Percentiles rank a stretch among this genome's conserved stretches.
These are phyloP conservation scores for Hycleus phaleratus DNA, from an alignment of 1,140 invertebrate genomes.

Conservation along the genomic window DNA sequence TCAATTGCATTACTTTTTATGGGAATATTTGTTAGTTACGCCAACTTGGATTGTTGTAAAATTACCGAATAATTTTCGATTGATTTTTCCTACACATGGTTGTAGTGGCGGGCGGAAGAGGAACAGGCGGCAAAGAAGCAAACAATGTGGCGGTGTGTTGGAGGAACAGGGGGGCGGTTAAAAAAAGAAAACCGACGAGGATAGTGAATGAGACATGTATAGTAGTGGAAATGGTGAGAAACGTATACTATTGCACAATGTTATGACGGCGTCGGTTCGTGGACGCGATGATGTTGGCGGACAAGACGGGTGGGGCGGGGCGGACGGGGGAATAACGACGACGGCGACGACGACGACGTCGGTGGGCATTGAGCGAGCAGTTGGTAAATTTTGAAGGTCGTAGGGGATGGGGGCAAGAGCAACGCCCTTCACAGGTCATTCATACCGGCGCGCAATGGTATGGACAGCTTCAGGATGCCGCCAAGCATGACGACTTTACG, in stretches of 20 bases:
- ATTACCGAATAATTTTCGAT: no score
- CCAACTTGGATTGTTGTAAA: no score
- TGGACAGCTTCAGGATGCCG: constrained; percentile 3
- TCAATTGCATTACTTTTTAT: no score
- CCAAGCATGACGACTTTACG: constrained; percentile 3
- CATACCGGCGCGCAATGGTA: constrained; percentile 14
- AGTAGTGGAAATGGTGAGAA: neutral
- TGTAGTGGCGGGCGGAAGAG: neutral
- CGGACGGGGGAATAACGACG: neutral
- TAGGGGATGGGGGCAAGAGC: constrained; percentile 21
- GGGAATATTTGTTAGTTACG: no score
- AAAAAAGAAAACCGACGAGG: constrained; percentile 2
- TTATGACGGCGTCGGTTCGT: neutral
- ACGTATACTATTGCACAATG: neutral
- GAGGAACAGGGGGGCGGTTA: neutral
- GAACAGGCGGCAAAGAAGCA: no score
- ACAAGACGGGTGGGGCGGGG: neutral
- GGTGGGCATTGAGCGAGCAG: constrained; percentile 6
- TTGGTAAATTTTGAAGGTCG: neutral
- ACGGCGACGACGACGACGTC: neutral
- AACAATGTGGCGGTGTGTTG: no score
- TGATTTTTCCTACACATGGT: no score
- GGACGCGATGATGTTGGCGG: neutral
- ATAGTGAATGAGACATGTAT: constrained; percentile 14
- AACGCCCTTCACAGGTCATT: constrained; percentile 32